A percentile compares a stretch with the other conserved stretches of the same genome.
These are phyloP conservation scores for Barypeithes pellucidus DNA, from an alignment of 2,888 invertebrate genomes.

Conservation along the genomic window DNA sequence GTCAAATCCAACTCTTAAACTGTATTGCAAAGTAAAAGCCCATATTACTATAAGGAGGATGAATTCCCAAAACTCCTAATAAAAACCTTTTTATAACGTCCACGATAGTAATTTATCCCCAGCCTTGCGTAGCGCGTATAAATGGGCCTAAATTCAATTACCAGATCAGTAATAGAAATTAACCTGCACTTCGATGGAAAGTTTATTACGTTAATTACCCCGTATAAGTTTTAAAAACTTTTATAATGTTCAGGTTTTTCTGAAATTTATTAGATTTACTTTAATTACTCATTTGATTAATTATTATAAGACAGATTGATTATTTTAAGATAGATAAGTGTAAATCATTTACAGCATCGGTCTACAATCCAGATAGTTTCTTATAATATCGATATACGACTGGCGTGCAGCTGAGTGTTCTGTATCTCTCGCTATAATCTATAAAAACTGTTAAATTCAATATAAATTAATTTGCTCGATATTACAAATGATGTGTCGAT, in stretches of 20 bases:
- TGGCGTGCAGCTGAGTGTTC: background rate
- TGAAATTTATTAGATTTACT: conserved; percentile 42
- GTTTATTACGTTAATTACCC: conserved; percentile 63
- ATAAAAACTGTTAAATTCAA: conserved; percentile 9
- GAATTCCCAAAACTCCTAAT: conserved; percentile 45
- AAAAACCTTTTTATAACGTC: conserved; percentile 43
- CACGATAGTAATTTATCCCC: conserved; percentile 44
- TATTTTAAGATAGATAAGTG: background rate
- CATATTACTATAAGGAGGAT: background rate
- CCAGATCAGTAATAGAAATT: conserved; percentile 65
- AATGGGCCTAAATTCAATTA: conserved; percentile 66
- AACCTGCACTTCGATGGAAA: conserved; percentile 63
- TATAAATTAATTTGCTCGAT: background rate
- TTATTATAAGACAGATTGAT: too few species aligned
- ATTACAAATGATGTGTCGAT: background rate
- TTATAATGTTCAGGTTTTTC: conserved; percentile 35
- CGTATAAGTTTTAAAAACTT: conserved; percentile 39
- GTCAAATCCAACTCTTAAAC: too few species aligned
- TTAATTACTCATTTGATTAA: conserved; percentile 45
- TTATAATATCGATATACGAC: background rate
- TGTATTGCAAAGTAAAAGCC: too few species aligned
- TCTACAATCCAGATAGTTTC: background rate
- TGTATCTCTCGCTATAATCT: background rate
- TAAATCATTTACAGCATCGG: background rate
- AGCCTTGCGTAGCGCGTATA: conserved; percentile 63